Evolutionary conservation across 2,113 vertebrate genomes (phyloP), one percentile per base, ranked within the genome.

Genomic region (Nerophis ophidion): DNA sequence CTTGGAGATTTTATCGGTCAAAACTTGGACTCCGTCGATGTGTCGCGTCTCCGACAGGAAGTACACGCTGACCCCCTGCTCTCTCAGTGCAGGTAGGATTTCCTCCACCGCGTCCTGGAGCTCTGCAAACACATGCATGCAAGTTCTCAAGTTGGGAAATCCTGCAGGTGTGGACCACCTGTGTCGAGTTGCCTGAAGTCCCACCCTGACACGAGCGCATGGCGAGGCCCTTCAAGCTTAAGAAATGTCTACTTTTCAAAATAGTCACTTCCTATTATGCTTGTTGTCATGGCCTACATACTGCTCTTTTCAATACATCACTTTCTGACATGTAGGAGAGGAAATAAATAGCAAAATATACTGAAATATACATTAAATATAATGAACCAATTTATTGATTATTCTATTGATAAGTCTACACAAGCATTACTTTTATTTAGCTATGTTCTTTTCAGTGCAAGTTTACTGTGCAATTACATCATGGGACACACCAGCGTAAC

Each of bases 71-170:
- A 94, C 16, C 0, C 85, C 85, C 5, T 87, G 81, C 1, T 76
- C 82, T 14, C 17, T 72, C 26, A 97, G 81, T 4, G 50, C 59
- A 0, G 92, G 91, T 15, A 94, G 58, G 1, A 93, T 66, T 65
- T 94, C 92, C 66, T 92, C 91, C 65, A 97, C 82, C 0, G 76
- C 86, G 0, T 63, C 78, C 14, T 5, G 75, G 53, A 94, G 79
- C 63, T 91, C 94, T 94, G 80, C 42, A 67, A 61, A 60, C 26
- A 80, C 56, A 81, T 10, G 76, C 60, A 82, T 44, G 42, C 33
- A 33, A 61, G 48, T 0, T 0, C 11, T 4, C 5, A 10, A 60
- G 72, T 80, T 35, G 26, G 26, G 26, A 26, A 26, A 26, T 26
- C 19, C 60, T 16, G 60, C 72, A 74, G 66, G 58, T 67, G 76